phyloP scores from a whole-genome alignment of 2,888 invertebrate species.

The Tortricodes alternella region DNA sequence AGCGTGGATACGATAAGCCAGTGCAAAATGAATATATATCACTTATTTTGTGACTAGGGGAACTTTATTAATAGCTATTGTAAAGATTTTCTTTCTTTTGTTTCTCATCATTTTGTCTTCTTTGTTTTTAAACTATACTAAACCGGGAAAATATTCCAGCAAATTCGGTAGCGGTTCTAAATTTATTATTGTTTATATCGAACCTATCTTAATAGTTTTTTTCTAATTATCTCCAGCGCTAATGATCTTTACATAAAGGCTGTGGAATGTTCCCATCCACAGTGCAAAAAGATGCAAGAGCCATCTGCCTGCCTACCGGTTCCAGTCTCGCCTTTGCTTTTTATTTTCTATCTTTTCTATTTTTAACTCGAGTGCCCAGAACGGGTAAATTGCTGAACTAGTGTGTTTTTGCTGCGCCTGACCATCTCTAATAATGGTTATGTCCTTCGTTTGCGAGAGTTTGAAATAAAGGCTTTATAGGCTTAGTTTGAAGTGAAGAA shows the following conservation, averaged over 20 bases:
- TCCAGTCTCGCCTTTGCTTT: constrained; percentile 48
- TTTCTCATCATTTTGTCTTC: too few species aligned
- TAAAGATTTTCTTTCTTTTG: too few species aligned
- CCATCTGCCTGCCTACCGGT: constrained; percentile 77
- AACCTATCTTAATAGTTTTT: constrained; percentile 5
- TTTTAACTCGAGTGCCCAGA: constrained; percentile 49
- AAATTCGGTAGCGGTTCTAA: too few species aligned
- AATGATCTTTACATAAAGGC: constrained; percentile 30
- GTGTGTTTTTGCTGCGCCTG: constrained; percentile 45
- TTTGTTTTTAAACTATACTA: too few species aligned
- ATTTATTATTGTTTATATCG: too few species aligned
- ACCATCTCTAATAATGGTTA: constrained; percentile 42
- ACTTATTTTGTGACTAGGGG: too few species aligned
- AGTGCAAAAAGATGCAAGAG: constrained; percentile 57
- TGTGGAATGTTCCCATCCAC: constrained; percentile 65
- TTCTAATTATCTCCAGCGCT: constrained; percentile 21
- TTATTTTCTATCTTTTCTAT: constrained; percentile 73
- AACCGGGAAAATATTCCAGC: too few species aligned
- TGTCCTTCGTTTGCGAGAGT: constrained; percentile 28
- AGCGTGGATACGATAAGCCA: too few species aligned
- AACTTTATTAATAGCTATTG: too few species aligned
- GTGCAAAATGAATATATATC: too few species aligned
- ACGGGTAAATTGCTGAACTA: constrained; percentile 44
- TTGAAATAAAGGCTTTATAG: constrained; percentile 6
- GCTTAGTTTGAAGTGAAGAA: not conserved